Base-by-base conservation (phyloP, 1,140 invertebrate genomes). In the Drosophila cardini region DNA sequence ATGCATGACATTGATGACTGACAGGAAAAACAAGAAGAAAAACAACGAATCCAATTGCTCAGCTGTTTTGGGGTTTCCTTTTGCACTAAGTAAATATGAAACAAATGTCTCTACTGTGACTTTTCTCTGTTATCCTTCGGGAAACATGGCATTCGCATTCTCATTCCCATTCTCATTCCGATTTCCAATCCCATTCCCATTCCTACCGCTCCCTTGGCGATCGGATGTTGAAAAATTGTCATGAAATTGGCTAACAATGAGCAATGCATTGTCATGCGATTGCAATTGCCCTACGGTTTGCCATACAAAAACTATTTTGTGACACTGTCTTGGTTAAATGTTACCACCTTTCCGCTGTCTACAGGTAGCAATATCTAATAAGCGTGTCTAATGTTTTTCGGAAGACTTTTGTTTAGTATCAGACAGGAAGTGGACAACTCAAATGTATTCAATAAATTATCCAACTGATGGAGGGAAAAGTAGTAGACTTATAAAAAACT, bases 211-310 rank as follows among this genome's bases (percentile, higher is more conserved):
- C 16, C 70, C 75, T 50, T n/a, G 78, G 58, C 63, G 71, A 79
- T 65, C 65, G 69, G 46, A 53, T 62, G 82, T 45, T 78, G 85
- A 89, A 80, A 89, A 84, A 84, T 87, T 87, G 84, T 89, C 84
- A 70, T 87, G 80, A 89, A 87, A 87, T 87, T 87, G 76, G 80
- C 72, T 60, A 84, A 89, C 84, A 87, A 87, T 89, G 73, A 77
- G 72, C 76, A 76, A 74, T 80, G 84, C 58, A 76, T 67, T 87
- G 83, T 81, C 82, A 86, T 86, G 13, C 42, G 11, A 78, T 72
- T 85, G 69, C 57, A 62, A 70, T 70, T 63, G 56, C 48, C 32
- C n/a, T 36, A 62, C 32, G 63, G 40, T 32, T 55, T 18, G 65
- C 50, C 67, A 74, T 70, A 56, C 62, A 52, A 65, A 76, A 75